Percentiles rank a stretch among this genome's conserved stretches.
phyloP scores from a whole-genome alignment of 2,113 vertebrate genomes.

The Tauraco erythrolophus region DNA sequence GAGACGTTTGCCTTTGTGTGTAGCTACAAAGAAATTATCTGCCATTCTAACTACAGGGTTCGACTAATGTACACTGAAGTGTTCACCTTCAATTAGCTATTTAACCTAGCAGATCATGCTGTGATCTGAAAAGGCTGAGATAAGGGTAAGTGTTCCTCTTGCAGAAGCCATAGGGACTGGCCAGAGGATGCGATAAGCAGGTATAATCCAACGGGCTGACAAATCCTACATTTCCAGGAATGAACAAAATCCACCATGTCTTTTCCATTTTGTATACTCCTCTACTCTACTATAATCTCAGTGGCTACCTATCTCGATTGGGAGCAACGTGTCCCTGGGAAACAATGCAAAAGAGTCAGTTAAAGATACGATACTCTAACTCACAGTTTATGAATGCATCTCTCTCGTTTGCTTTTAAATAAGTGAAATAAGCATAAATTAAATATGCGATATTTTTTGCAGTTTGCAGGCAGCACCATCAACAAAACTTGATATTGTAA shows the following conservation, averaged over 20 bases:
- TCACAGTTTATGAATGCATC: background rate
- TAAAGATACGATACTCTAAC: background rate
- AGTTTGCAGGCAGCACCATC: background rate
- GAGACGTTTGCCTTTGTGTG: background rate
- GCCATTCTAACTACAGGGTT: slow-evolving; percentile 4
- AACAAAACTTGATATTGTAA: background rate
- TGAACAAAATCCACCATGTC: background rate
- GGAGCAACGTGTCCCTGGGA: background rate
- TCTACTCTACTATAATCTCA: background rate
- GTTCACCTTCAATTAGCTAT: slow-evolving; percentile 25
- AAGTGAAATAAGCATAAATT: background rate
- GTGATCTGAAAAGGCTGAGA: slow-evolving; percentile 25
- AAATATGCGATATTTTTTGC: background rate
- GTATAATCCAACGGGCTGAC: background rate
- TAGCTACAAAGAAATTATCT: slow-evolving; percentile 33
- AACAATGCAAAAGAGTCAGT: background rate
- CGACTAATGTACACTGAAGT: slow-evolving; percentile 14
- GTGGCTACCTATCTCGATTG: background rate
- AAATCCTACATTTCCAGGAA: background rate
- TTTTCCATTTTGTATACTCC: background rate
- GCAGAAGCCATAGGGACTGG: background rate
- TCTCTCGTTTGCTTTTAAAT: slow-evolving; percentile 3
- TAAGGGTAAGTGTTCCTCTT: background rate
- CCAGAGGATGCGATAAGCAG: background rate
- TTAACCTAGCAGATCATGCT: slow-evolving; percentile 33